These are phyloP conservation scores for Cheilosia grossa DNA, from an alignment of 2,888 invertebrate genomes.

Conservation along the genomic window DNA sequence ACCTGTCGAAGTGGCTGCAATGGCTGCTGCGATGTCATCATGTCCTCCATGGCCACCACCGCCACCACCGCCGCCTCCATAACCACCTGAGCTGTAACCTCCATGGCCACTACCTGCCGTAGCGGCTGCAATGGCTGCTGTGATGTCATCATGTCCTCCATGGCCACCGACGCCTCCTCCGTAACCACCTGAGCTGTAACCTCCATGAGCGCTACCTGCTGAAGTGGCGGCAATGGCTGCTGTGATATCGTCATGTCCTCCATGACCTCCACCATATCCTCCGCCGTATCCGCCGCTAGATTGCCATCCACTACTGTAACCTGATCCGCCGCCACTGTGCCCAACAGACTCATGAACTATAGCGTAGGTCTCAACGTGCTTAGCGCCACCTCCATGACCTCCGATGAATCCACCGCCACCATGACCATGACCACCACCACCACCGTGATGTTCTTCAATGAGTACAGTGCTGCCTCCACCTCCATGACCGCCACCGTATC, in stretches of 20 bases:
- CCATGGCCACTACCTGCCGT: slow-evolving; percentile 25
- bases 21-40: slow-evolving; percentile 59
- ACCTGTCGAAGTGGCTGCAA: slow-evolving; percentile 35
- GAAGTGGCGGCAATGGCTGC: slow-evolving; percentile 49
- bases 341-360: slow-evolving; percentile 59
- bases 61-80: slow-evolving; percentile 17
- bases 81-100: slow-evolving; percentile 48
- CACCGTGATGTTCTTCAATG: not conserved
- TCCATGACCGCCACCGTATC: not conserved
- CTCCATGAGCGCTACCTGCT: slow-evolving; percentile 6
- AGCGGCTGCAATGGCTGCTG: slow-evolving; percentile 63
- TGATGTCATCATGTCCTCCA: slow-evolving; percentile 46
- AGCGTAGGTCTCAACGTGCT: slow-evolving; percentile 58
- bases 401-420: slow-evolving; percentile 27
- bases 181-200: slow-evolving; percentile 58
- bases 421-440: slow-evolving; percentile 8
- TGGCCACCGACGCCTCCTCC: slow-evolving; percentile 28
- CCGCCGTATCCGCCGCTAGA: slow-evolving; percentile 53
- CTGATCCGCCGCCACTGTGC: slow-evolving; percentile 54
- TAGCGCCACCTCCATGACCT: slow-evolving; percentile 33
- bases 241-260: slow-evolving; percentile 39
- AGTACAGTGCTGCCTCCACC: slow-evolving; percentile 4
- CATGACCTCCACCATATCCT: slow-evolving; percentile 45
- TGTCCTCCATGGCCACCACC: slow-evolving; percentile 37
- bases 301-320: slow-evolving; percentile 55